These are phyloP conservation scores for Toxotes jaculatrix DNA, from an alignment of 2,113 vertebrate genomes.

Conservation along the genomic window DNA sequence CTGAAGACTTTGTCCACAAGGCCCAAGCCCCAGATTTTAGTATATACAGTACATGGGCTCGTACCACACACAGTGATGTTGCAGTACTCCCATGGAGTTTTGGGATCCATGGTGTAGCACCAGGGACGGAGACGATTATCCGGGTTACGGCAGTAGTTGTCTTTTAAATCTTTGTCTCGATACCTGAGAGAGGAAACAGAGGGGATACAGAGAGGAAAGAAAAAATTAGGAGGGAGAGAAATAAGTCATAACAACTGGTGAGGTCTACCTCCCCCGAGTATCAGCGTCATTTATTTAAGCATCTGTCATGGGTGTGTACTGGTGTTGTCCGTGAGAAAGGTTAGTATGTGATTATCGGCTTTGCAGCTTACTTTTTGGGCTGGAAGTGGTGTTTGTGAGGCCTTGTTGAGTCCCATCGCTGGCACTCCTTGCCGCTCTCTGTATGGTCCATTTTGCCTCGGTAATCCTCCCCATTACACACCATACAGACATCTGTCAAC, in stretches of 20 bases:
- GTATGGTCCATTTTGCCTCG: slow-evolving; percentile 94
- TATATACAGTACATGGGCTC: slow-evolving; percentile 58
- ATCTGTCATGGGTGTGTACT: slow-evolving; percentile 54
- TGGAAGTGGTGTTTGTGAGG: slow-evolving; percentile 93
- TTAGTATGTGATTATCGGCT: slow-evolving; percentile 26
- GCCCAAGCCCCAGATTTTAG: slow-evolving; percentile 8
- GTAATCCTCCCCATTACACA: slow-evolving; percentile 94
- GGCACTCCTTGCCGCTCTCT: slow-evolving; percentile 92
- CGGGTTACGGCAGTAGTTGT: slow-evolving; percentile 99
- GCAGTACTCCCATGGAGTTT: slow-evolving; percentile 96
- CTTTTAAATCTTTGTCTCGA: slow-evolving; percentile 93
- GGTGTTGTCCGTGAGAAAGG: slow-evolving; percentile 45
- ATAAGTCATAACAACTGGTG: slow-evolving; percentile 57
- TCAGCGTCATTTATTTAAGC: slow-evolving; percentile 52
- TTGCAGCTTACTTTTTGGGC: slow-evolving; percentile 90
- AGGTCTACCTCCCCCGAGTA: slow-evolving; percentile 53
- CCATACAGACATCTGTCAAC: slow-evolving; percentile 91
- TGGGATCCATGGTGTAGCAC: slow-evolving; percentile 97
- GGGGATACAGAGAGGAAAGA: slow-evolving; percentile 10
- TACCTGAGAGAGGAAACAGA: slow-evolving; percentile 85
- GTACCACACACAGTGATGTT: slow-evolving; percentile 95
- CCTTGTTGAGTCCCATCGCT: slow-evolving; percentile 93
- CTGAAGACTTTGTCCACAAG: slow-evolving; percentile 42
- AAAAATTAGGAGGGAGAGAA: slow-evolving; percentile 54
- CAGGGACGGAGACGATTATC: slow-evolving; percentile 93